Conservation (phyloP, 2,113 vertebrate genomes). For the Hyaena hyaena region DNA sequence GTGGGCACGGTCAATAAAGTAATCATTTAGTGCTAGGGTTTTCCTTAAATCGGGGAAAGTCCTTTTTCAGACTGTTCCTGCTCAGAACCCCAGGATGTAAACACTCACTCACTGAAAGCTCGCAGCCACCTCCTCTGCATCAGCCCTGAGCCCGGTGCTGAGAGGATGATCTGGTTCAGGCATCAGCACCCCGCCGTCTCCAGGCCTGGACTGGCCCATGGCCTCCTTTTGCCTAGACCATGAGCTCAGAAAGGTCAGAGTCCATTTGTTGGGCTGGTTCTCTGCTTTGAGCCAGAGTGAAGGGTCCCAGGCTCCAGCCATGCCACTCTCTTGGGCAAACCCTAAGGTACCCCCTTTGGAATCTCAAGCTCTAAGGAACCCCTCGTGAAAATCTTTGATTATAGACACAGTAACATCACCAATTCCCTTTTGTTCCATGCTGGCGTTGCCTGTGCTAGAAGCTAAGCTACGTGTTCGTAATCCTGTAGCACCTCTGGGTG, state of each 20-base stretch:
- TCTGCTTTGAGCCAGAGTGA: background rate
- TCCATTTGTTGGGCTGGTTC: background rate
- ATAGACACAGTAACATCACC: rapidly evolving
- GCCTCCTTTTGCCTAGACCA: background rate
- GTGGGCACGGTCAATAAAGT: rapidly evolving
- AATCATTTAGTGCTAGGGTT: background rate
- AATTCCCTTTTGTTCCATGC: rapidly evolving
- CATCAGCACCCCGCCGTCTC: background rate
- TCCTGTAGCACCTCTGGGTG: background rate
- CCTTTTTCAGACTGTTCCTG: background rate
- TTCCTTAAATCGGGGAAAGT: background rate
- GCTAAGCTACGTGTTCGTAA: no score
- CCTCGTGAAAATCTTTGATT: background rate
- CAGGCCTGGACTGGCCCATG: background rate
- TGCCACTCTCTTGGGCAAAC: background rate
- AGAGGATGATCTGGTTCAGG: background rate
- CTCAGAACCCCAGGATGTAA: background rate
- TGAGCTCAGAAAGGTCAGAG: background rate
- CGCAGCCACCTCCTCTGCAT: rapidly evolving
- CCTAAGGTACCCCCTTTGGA: background rate
- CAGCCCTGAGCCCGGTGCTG: background rate
- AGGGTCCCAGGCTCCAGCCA: rapidly evolving
- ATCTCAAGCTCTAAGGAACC: background rate
- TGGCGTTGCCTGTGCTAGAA: background rate
- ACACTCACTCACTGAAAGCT: background rate